Conservation (phyloP, 2,797 vertebrate species). For the Eutrigla gurnardus region DNA sequence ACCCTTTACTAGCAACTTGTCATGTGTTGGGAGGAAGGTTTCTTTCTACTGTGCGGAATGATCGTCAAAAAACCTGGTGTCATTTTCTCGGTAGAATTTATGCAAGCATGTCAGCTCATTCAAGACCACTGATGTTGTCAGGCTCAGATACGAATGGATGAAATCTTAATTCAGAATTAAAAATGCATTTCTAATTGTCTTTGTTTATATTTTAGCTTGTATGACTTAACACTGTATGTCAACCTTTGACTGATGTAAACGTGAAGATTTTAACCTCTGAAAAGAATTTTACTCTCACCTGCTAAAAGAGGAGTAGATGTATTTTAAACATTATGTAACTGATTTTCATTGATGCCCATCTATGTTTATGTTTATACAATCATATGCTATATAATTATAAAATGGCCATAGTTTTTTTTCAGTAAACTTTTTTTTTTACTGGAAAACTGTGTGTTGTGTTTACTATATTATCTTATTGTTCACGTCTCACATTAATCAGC, state of each 20-base stretch:
- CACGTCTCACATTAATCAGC: background rate
- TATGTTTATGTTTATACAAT: conserved; percentile 88
- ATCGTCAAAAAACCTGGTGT: conserved; percentile 75
- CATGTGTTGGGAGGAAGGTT: conserved; percentile 57
- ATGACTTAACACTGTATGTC: conserved; percentile 87
- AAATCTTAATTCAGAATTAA: conserved; percentile 83
- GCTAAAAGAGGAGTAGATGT: conserved; percentile 83
- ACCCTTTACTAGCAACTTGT: conserved; percentile 74
- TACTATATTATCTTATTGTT: conserved; percentile 24
- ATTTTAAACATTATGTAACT: conserved; percentile 85
- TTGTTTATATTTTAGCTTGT: conserved; percentile 84
- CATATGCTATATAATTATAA: conserved; percentile 90
- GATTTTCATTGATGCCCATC: conserved; percentile 86
- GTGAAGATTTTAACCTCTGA: conserved; percentile 86
- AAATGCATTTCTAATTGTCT: conserved; percentile 82
- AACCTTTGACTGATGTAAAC: conserved; percentile 82
- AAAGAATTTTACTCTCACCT: conserved; percentile 80
- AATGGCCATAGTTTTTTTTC: conserved; percentile 86
- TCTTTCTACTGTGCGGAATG: conserved; percentile 66
- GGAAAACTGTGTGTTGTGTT: conserved; percentile 40
- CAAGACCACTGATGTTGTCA: conserved; percentile 82
- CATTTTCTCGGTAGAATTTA: conserved; percentile 72
- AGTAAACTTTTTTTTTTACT: conserved; percentile 82
- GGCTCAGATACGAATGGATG: conserved; percentile 77
- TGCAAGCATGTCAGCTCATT: conserved; percentile 73